Evolutionary conservation across 2,113 vertebrate genomes (phyloP).

Genomic region (Parotia lawesii): DNA sequence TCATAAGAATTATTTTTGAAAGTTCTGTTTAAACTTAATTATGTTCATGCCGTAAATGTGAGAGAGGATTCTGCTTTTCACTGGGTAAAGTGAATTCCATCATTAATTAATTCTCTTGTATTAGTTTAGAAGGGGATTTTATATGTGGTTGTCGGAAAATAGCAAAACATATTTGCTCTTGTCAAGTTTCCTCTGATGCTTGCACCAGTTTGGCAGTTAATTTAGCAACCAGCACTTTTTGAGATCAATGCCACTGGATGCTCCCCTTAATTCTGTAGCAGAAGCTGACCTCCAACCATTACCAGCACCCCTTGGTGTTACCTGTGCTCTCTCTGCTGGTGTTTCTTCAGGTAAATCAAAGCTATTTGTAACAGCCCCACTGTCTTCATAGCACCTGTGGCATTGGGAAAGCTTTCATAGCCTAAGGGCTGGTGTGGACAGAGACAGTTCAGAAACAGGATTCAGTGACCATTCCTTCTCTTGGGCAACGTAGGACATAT

Average conservation of each 20-base stretch:
- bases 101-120: not conserved
- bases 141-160: not conserved
- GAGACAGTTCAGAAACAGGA: not conserved
- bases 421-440: not conserved
- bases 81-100: not conserved
- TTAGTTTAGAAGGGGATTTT: not conserved
- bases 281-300: not conserved
- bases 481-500: rapidly evolving
- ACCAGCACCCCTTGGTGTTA: not conserved
- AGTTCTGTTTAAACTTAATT: not conserved
- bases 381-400: not conserved
- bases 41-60: not conserved
- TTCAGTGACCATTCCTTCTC: not conserved
- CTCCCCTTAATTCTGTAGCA: not conserved
- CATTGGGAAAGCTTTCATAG: not conserved
- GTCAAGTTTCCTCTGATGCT: not conserved
- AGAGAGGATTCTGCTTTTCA: not conserved
- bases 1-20: not conserved
- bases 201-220: not conserved
- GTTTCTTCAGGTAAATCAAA: not conserved
- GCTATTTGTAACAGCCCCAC: not conserved
- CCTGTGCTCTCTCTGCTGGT: not conserved
- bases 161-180: not conserved
- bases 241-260: not conserved
- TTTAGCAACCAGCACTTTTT: not conserved